Base-by-base conservation (phyloP, 1,140 invertebrate species). In the Drosophila pseudoobscura region DNA sequence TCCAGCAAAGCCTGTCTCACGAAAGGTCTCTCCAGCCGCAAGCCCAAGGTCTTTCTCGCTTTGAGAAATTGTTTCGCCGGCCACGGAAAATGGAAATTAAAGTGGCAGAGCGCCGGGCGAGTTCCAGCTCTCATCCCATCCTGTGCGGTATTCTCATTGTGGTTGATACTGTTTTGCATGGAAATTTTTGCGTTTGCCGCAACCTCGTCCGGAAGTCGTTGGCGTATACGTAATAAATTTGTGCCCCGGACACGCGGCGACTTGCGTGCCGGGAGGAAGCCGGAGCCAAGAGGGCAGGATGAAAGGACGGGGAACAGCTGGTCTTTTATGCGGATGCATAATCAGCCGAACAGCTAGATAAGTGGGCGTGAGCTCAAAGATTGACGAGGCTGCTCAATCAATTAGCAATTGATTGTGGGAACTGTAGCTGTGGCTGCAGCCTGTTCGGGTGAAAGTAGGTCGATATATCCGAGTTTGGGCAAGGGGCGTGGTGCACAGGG, bases 1-100 rank as follows among this genome's bases (percentile, higher is more conserved):
- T 26, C 24, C 24, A 29, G 9, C 17, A 2, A 3, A 11, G 11
- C 35, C 41, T 6, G 2, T 45, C 39, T 24, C 46, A 51, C 26
- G 49, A 50, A 49, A 26, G 51, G 11, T 13, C 35, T 39, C 5
- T 41, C 43, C 57, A 45, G 11, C 3, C 11, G 24, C 24, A 26
- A 26, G 5, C 24, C 60, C 60, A 80, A 70, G 66, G 60, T 75
- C 73, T 56, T 78, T 64, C 20, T 59, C 44, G 45, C 44, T 43
- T 71, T 45, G 47, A 68, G 64, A 79, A 83, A 79, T 84, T 75
- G 80, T 72, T 87, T 87, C 53, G 58, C 82, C 56, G 57, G 78
- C 83, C 82, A 85, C 65, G 82, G 82, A 75, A 85, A 85, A 85
- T 85, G 82, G 69, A 85, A 85, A 85, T 87, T 85, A 85, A 85